Evolutionary conservation across 2,797 vertebrate genomes (phyloP), one percentile per base, ranked within the genome.

Genomic region (Xenopus petersii): DNA sequence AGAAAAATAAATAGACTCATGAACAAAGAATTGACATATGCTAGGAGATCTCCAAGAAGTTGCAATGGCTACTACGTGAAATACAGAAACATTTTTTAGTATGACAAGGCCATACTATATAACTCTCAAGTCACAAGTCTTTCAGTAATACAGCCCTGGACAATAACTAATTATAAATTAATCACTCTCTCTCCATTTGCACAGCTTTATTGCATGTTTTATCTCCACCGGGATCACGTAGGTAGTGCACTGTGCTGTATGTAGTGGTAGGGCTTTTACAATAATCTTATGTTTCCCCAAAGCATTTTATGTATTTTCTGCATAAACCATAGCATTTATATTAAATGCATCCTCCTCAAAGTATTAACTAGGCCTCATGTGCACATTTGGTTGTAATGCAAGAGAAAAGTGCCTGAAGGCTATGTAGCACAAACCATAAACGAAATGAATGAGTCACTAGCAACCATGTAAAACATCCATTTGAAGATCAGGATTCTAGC

Each of bases 231-330:
- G 81, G 73, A 17, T 82, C 87, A 79, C 80, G 75, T 81, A 79
- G 63, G 75, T 80, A 82, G 83, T 56, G 16, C 54, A 56, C 7
- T 83, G 73, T 73, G 66, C 7, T 83, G 74, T 72, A 73, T 63
- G 36, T 75, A 77, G 67, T 77, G 84, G 77, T 54, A 60, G 67
- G 82, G 87, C 87, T 88, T 88, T 89, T 86, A 87, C 76, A 74
- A 78, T 81, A 77, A 77, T 55, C 82, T 82, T 69, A 84, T 87
- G 86, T 87, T 88, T 88, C 85, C 88, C 87, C 81, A 83, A 87
- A 88, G 87, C 85, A 65, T 83, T 88, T 88, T 64, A 77, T 83
- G 66, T 84, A 84, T 86, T 86, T 86, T 78, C 26, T 75, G 68
- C 79, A 82, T 81, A 86, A 85, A 84, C 69, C 81, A 80, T 68